These are phyloP conservation scores for Eurytoma adleriae DNA, from an alignment of 2,888 invertebrate genomes.

Conservation along the genomic window DNA sequence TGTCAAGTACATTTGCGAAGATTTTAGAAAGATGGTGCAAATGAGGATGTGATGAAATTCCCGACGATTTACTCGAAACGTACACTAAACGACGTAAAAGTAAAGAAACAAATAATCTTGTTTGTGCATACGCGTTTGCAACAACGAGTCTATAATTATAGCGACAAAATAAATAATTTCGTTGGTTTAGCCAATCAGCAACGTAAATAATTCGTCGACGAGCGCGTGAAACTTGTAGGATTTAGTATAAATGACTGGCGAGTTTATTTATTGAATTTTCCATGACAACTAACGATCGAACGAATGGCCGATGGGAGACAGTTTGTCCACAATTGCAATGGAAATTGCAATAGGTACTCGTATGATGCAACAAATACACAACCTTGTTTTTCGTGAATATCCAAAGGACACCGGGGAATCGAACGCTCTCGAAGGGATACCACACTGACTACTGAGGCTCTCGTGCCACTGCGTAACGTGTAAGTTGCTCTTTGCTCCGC, in stretches of 20 bases:
- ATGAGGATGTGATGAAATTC: not conserved
- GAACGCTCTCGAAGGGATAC: constrained; percentile 40
- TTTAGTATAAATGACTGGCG: constrained; percentile 31
- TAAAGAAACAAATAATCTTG: not conserved
- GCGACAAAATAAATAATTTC: not conserved
- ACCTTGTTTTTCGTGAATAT: constrained; percentile 54
- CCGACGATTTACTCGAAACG: not conserved
- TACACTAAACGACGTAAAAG: not conserved
- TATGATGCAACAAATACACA: constrained; percentile 66
- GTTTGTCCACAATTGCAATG: not conserved
- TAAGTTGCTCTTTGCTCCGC: no score
- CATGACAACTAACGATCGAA: constrained; percentile 33
- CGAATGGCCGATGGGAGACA: not conserved
- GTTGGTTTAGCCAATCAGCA: not conserved
- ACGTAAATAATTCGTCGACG: constrained; percentile 8
- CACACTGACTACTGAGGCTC: not conserved
- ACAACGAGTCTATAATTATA: not conserved
- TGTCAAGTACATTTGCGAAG: not conserved
- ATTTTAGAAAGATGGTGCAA: not conserved
- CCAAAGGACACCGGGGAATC: constrained; percentile 13
- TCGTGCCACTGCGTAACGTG: not conserved
- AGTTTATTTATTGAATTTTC: constrained; percentile 49
- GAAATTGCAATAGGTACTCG: constrained; percentile 63
- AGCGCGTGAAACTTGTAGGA: not conserved
- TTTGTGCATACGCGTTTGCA: not conserved